A percentile compares a stretch with the other conserved stretches of the same genome.
phyloP scores from a whole-genome alignment of 2,797 vertebrate species.

The Malacoctenus gilli region DNA sequence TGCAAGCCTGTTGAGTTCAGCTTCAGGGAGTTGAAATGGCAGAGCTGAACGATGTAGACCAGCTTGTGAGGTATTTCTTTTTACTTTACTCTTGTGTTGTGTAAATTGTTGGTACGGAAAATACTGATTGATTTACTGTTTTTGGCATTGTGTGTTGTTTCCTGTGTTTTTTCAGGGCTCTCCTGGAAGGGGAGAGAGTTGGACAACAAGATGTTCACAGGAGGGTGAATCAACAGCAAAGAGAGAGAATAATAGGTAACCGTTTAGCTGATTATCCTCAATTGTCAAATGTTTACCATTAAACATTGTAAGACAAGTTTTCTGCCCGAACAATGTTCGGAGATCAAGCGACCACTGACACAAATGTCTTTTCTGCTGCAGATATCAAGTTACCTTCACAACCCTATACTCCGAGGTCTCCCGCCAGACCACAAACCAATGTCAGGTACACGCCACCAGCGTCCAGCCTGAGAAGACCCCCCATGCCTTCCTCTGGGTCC shows the following conservation, averaged over 20 bases:
- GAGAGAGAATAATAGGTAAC: conserved; percentile 82
- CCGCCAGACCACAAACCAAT: conserved; percentile 78
- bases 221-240: conserved; percentile 75
- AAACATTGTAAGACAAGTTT: too few species aligned
- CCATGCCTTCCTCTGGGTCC: conserved; percentile 65
- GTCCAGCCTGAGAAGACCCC: conserved; percentile 70
- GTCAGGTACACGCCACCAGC: conserved; percentile 70
- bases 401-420: conserved; percentile 75
- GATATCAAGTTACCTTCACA: conserved; percentile 84
- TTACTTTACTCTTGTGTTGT: conserved; percentile 2
- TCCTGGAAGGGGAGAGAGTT: conserved; percentile 88
- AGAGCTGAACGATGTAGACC: conserved; percentile 65
- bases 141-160: conserved; percentile 16
- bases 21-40: conserved; percentile 69
- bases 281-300: too few species aligned
- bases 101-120: background rate
- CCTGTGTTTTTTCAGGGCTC: conserved; percentile 81
- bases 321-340: too few species aligned
- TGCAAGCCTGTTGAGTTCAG: conserved; percentile 59
- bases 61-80: conserved; percentile 67
- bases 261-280: too few species aligned
- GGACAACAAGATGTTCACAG: conserved; percentile 81
- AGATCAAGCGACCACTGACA: too few species aligned
- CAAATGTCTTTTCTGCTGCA: conserved; percentile 64
- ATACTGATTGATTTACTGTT: background rate